Conservation (phyloP, 2,113 vertebrate species). For the Crocuta crocuta region DNA sequence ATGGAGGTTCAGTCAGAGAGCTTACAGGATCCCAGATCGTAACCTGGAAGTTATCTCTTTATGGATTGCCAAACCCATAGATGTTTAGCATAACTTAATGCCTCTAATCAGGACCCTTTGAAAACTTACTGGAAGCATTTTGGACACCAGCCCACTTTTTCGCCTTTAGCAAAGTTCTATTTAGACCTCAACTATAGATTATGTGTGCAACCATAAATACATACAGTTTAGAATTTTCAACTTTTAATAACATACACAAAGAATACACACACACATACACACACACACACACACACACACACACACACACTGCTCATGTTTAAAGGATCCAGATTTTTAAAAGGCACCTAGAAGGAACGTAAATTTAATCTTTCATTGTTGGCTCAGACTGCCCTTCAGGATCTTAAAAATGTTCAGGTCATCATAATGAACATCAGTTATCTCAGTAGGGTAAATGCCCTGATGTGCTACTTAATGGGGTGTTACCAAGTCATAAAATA, state of each 20-base stretch:
- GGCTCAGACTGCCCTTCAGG: neutral
- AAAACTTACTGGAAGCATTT: neutral
- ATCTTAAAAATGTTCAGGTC: neutral
- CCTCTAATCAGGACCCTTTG: neutral
- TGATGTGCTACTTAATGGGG: neutral
- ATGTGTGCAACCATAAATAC: neutral
- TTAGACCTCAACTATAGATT: neutral
- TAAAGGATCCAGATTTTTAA: neutral
- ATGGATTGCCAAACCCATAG: neutral
- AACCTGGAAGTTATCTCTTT: neutral
- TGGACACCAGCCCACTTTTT: neutral
- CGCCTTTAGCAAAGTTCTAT: neutral
- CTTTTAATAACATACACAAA: neutral
- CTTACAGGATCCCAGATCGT: neutral
- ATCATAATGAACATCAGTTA: neutral
- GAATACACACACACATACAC: neutral
- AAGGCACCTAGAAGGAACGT: neutral
- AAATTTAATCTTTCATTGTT: neutral
- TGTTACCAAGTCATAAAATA: neutral
- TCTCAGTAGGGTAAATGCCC: neutral
- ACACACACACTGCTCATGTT: neutral
- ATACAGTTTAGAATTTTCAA: neutral
- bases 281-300: neutral
- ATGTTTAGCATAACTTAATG: neutral
- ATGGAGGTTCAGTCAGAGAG: neutral